Conservation (phyloP, 2,888 invertebrate genomes). For the Mylabris sibirica region DNA sequence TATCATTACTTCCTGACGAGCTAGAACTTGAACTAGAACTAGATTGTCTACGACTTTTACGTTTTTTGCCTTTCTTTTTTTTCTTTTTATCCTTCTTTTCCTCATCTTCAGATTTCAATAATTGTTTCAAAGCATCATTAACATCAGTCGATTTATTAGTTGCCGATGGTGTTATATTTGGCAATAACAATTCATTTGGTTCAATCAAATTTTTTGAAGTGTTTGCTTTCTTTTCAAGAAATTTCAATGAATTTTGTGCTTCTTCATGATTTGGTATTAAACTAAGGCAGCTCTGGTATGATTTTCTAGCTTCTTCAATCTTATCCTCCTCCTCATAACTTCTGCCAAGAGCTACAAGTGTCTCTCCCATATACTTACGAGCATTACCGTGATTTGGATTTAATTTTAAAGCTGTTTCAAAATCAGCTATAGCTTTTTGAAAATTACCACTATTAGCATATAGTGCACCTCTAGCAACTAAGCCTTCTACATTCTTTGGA, state of each 20-base stretch:
- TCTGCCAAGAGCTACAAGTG: conserved; percentile 85
- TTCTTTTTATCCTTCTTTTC: conserved; percentile 71
- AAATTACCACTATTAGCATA: conserved; percentile 95
- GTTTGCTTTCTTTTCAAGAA: conserved; percentile 73
- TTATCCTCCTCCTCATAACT: conserved; percentile 90
- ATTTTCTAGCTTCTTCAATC: conserved; percentile 82
- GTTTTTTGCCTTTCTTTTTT: conserved; percentile 70
- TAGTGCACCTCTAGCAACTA: conserved; percentile 89
- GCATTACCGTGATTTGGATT: conserved; percentile 93
- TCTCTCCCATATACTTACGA: conserved; percentile 92
- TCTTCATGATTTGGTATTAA: conserved; percentile 89
- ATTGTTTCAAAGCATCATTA: conserved; percentile 71
- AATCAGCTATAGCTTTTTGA: conserved; percentile 92
- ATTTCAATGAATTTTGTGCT: conserved; percentile 83
- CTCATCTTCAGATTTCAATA: conserved; percentile 64
- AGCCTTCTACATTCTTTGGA: conserved; percentile 89
- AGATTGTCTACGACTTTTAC: conserved; percentile 69
- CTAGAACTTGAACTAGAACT: conserved; percentile 63
- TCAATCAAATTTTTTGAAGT: conserved; percentile 69
- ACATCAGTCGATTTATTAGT: conserved; percentile 64
- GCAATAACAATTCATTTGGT: conserved; percentile 69
- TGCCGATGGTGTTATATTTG: conserved; percentile 65
- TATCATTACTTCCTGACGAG: conserved; percentile 63
- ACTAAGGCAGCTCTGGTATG: conserved; percentile 83
- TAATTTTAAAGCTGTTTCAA: conserved; percentile 87